Base-by-base conservation (phyloP, 2,797 vertebrate genomes). In the Pseudomugil tenellus region DNA sequence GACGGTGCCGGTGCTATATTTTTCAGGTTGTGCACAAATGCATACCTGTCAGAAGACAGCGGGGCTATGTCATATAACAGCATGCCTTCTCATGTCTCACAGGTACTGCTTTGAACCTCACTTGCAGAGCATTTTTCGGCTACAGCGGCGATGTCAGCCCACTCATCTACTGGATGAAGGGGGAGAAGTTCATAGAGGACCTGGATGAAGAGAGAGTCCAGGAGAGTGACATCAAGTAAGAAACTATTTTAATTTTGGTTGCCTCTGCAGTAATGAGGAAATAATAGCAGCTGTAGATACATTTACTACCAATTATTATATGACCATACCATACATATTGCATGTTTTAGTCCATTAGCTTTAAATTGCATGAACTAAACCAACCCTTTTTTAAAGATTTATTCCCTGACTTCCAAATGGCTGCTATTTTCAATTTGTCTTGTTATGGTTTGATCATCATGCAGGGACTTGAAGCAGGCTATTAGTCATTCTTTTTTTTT, bases 161-260 rank as follows among this genome's bases (percentile, higher is more conserved):
- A 10, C 93, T 98, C 87, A 96, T 98, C 91, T 99, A 98, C 89
- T 99, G 97, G 97, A 98, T 98, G 96, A 99, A 98, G 93, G 97
- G 97, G 48, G 97, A 99, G 84, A 98, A 97, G 83, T 99, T 99
- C 90, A 98, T 99, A 70, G 97, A 99, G 90, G 97, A 99, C 90
- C 92, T 99, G 92, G 97, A 99, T 84, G 96, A 98, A 85, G 97
- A 95, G 81, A 91, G 96, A 83, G 94, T 98, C 81, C 96, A 96
- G 90, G 97, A 99, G 90, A 97, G 95, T 61, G 97, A 99, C 72
- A 98, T 98, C 85, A 98, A 97, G 97, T 99, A 96, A 96, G 93
- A 86, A 58, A 63, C 51, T 43, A 37, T 6, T 26, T n/a, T 48
- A 19, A 61, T 72, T 68, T 64, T 34, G 41, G 49, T 39, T 23